phyloP scores from a whole-genome alignment of 2,888 invertebrate genomes.

The Julus scanicus region DNA sequence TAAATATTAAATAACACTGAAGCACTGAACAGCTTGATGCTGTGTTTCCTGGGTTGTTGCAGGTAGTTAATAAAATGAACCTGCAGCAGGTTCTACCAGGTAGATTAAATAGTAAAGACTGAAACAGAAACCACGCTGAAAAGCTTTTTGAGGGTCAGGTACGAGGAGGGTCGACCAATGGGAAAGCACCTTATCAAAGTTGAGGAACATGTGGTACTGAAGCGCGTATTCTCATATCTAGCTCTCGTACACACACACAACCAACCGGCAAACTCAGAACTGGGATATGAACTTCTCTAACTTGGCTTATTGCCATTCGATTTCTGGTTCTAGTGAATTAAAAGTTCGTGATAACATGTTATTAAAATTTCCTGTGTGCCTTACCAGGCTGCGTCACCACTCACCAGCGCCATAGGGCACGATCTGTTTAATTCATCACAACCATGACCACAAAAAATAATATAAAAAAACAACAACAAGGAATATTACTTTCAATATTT shows the following conservation, averaged over 20 bases:
- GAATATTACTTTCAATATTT: background rate
- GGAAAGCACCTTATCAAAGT: background rate
- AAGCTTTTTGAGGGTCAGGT: conserved; percentile 7
- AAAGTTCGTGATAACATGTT: background rate
- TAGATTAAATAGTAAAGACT: background rate
- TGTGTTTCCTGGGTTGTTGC: background rate
- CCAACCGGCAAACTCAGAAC: background rate
- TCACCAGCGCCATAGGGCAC: background rate
- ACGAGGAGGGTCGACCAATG: background rate
- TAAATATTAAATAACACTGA: background rate
- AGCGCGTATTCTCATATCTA: background rate
- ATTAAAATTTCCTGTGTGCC: conserved; percentile 10
- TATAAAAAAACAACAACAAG: too few relatives aligned
- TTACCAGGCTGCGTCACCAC: background rate
- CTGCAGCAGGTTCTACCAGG: background rate
- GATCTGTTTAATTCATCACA: background rate
- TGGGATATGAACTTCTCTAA: background rate
- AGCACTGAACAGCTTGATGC: background rate
- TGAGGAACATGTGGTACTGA: background rate
- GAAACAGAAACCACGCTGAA: background rate
- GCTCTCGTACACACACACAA: background rate
- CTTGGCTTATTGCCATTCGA: background rate
- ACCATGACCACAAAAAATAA: background rate
- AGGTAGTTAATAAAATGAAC: background rate
- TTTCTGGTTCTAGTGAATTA: background rate